Evolutionary conservation across 2,797 vertebrate species (phyloP).

Genomic region (Hipposideros larvatus): DNA sequence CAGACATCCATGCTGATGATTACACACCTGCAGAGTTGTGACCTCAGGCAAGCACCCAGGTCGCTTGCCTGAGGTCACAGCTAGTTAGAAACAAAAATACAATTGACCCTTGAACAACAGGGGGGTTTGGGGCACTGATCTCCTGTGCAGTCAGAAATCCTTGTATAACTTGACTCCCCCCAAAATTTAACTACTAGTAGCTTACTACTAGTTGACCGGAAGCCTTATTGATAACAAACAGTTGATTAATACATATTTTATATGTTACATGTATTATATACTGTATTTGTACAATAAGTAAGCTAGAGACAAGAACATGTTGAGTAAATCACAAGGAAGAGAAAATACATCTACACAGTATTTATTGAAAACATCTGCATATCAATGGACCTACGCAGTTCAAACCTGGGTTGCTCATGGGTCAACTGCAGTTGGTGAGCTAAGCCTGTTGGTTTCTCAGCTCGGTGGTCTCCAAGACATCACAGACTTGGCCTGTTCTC

Average conservation of each 20-base stretch:
- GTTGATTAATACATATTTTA: background rate
- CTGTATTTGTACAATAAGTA: background rate
- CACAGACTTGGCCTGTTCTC: background rate
- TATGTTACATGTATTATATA: background rate
- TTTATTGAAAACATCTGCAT: background rate
- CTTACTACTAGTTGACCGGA: background rate
- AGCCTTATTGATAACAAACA: background rate
- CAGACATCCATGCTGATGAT: fast-evolving
- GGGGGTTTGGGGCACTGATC: no score
- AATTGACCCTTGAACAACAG: background rate
- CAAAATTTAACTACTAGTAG: background rate
- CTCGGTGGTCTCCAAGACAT: background rate
- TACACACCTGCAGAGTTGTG: fast-evolving
- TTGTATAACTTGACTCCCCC: background rate
- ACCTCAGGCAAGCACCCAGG: background rate
- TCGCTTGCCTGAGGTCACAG: background rate
- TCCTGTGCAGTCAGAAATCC: background rate
- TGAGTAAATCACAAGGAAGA: background rate
- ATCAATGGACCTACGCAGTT: background rate
- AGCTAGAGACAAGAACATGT: background rate
- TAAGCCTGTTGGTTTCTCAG: background rate
- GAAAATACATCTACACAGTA: background rate
- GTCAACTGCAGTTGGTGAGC: background rate
- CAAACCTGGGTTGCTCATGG: background rate
- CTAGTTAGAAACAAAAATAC: background rate